Base-by-base conservation (phyloP, 2,797 vertebrate species). In the Bovichtus diacanthus region DNA sequence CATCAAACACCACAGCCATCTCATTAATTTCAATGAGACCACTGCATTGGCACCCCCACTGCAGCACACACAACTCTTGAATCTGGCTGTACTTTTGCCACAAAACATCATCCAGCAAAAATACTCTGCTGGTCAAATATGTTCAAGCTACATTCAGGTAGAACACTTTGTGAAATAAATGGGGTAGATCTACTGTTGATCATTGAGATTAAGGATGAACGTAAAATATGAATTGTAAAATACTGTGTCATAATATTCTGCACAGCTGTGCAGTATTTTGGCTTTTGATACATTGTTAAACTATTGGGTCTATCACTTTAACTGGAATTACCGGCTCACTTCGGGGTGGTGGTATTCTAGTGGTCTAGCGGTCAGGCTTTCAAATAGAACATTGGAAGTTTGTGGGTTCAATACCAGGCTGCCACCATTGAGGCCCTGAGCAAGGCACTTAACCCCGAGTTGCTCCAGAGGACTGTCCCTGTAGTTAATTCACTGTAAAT, bases 1-100 rank as follows among this genome's bases (percentile, higher is more conserved):
- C 49, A 64, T 61, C 25, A 74, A 60, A 72, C 73, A 47, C 44
- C 4, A 2, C 54, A 66, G 16, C 47, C n/a, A 11, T 38, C n/a
- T n/a, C n/a, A 66, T 55, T 78, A 5, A 60, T 69, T 66, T 65
- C 49, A 73, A 6, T 53, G 34, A 56, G 41, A 27, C 29, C 1
- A 38, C 31, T 44, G 9, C 9, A 2, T 38, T 23, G 18, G 16
- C n/a, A 41, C 5, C 7, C 10, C 21, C 69, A 36, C 46, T 31
- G 31, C 25, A 39, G 36, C 10, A 39, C 3, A 59, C 6, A 7
- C 34, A 49, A 49, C 55, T 50, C 23, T 27, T 31, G 13, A 44
- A 39, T 41, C 46, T 59, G 16, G 15, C 1, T 60, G 41, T n/a
- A 56, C 44, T 23, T 11, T 58, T 66, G 15, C 49, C 1, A 44